Conservation (phyloP, 2,888 invertebrate genomes). For the Drosophila nigritarsus region DNA sequence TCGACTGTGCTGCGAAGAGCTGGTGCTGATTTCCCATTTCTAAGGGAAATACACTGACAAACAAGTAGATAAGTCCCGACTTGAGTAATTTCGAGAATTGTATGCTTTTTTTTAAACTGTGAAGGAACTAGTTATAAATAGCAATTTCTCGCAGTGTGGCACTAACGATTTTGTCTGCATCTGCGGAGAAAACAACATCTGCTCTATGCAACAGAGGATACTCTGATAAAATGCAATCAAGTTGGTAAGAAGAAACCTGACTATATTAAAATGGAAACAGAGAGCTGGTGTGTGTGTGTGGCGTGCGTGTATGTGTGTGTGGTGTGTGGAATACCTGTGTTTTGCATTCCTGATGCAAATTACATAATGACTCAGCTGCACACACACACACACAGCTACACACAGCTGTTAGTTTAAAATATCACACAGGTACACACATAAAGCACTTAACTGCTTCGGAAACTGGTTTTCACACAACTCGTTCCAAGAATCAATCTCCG, state of each 20-base stretch:
- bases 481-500: constrained; percentile 26
- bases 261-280: neutral
- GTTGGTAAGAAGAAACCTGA: constrained; percentile 1
- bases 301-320: too few relatives aligned
- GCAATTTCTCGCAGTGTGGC: neutral
- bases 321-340: constrained; percentile 13
- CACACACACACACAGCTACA: constrained; percentile 5
- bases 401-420: neutral
- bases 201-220: neutral
- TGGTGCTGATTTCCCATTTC: constrained; percentile 10
- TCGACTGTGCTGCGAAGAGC: constrained; percentile 4
- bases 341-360: constrained; percentile 44
- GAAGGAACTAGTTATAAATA: neutral
- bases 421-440: neutral
- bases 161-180: constrained; percentile 1
- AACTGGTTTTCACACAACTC: constrained; percentile 45
- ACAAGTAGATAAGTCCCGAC: neutral
- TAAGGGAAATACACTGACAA: constrained; percentile 2
- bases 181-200: constrained; percentile 2
- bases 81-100: neutral
- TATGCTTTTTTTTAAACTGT: neutral
- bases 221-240: constrained; percentile 3
- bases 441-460: neutral
- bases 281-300: neutral
- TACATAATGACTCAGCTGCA: constrained; percentile 50